Evolutionary conservation across 2,888 invertebrate genomes (phyloP).

Genomic region (Drosophila mulleri): DNA sequence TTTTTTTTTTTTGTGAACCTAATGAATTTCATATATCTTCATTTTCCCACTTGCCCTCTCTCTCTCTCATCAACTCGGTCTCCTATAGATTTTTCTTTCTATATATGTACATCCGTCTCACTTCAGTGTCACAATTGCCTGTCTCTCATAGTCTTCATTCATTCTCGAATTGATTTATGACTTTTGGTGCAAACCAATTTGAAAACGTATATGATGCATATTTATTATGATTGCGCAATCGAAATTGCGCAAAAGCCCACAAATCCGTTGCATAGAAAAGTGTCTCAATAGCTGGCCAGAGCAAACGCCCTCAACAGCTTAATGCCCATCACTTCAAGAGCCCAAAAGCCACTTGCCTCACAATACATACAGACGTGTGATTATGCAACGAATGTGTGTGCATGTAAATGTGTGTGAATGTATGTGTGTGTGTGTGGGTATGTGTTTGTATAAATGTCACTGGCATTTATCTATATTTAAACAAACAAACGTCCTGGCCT

Average conservation of each 20-base stretch:
- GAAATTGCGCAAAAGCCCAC: conserved; percentile 46
- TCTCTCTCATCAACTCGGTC: neutral
- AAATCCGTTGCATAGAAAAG: conserved; percentile 55
- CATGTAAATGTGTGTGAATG: conserved; percentile 11
- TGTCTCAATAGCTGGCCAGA: conserved; percentile 57
- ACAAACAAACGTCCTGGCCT: conserved; percentile 64
- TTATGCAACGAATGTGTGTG: conserved; percentile 39
- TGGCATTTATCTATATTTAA: conserved; percentile 78
- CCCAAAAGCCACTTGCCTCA: conserved; percentile 5
- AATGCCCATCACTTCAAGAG: conserved; percentile 50
- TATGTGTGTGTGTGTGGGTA: conserved; percentile 27
- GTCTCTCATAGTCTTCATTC: conserved; percentile 8
- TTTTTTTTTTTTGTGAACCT: neutral
- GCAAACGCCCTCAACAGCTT: conserved; percentile 55
- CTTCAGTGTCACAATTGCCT: conserved; percentile 5
- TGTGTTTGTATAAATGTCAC: conserved; percentile 62
- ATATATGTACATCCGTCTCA: neutral
- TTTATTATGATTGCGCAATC: conserved; percentile 68
- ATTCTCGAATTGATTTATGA: conserved; percentile 58
- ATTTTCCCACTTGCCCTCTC: neutral
- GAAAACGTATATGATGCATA: conserved; percentile 42
- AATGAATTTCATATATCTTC: neutral
- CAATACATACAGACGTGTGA: conserved; percentile 32
- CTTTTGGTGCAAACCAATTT: conserved; percentile 65
- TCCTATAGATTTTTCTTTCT: too few species aligned